Evolutionary conservation across 1,140 invertebrate species (phyloP).

Genomic region (Drosophila pruinosa): DNA sequence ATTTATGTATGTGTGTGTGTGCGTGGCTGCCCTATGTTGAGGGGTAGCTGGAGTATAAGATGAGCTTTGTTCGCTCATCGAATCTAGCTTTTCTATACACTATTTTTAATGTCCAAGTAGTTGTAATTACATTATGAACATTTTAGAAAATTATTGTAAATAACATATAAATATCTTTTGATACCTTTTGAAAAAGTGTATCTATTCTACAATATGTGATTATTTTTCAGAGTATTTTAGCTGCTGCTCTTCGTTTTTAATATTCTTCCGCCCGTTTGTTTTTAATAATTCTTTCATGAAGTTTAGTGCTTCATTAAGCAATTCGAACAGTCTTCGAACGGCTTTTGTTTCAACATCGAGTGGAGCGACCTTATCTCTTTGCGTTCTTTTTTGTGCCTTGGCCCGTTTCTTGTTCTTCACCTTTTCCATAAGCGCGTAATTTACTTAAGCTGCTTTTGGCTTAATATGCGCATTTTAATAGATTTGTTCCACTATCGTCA

Average conservation of each 20-base stretch:
- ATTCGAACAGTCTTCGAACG: slow-evolving; percentile 50
- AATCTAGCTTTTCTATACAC: too few species aligned
- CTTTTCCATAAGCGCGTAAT: slow-evolving; percentile 74
- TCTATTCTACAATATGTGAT: too few species aligned
- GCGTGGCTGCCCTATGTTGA: background rate
- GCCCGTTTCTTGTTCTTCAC: background rate
- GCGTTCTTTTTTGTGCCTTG: slow-evolving; percentile 24
- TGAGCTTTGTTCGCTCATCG: background rate
- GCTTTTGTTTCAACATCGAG: slow-evolving; percentile 58
- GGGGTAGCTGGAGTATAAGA: background rate
- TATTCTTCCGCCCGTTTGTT: background rate
- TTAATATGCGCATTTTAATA: slow-evolving; percentile 82
- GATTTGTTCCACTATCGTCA: slow-evolving; percentile 82
- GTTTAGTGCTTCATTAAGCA: slow-evolving; percentile 74
- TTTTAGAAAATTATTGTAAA: too few species aligned
- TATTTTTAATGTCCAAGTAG: too few species aligned
- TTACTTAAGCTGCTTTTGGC: slow-evolving; percentile 79
- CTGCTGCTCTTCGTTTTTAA: background rate
- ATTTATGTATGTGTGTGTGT: background rate
- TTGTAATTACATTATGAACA: too few species aligned
- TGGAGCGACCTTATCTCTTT: slow-evolving; percentile 34
- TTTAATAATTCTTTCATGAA: slow-evolving; percentile 33
- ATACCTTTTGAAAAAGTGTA: too few species aligned
- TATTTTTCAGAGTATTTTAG: slow-evolving; percentile 5
- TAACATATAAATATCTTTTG: too few species aligned